Base-by-base conservation (phyloP, 2,888 invertebrate species). In the Hypsopygia costalis region DNA sequence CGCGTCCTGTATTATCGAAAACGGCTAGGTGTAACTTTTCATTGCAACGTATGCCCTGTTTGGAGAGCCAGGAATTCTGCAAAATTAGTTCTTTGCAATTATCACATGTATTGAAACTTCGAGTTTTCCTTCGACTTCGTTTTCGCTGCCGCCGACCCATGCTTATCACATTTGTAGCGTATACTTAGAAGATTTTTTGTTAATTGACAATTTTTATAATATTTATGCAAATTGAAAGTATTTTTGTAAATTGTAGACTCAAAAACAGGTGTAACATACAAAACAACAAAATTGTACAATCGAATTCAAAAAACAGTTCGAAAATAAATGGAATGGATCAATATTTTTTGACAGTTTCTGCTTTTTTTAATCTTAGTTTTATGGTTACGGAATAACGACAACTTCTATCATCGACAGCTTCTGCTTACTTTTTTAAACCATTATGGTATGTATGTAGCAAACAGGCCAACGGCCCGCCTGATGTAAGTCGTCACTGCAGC, bases 1-100 rank as follows among this genome's bases (percentile, higher is more conserved):
- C 97, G 41, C 96, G 90, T 6, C 95, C 96, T 3, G 95, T 95
- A 6, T 80, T 65, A 16, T 82, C 50, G 71, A 94, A 96, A 41
- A 87, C 59, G 5, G 90, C 87, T n/a, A 92, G 76, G 12, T 76
- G 74, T 11, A 94, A 70, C 45, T 90, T 86, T 9, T 88, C 86
- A 32, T 90, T 82, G 50, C 92, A 90, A 32, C 73, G 72, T 89
- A 93, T 91, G 36, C 90, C 90, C 47, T 89, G 75, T 38, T 74
- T 62, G 11, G 76, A 65, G 46, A 92, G 74, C 92, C 92, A 91
- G 43, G 82, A 76, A 51, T 90, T 89, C 22, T 92, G 68, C 47
- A 75, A 66, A 55, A 91, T 73, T 27, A 89, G 65, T 62, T 82
- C 79, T 47, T 64, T 55, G 40, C 74, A 62, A 45, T 61, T 55